Base-by-base conservation (phyloP, 1,140 invertebrate genomes). In the Drosophila burlai region DNA sequence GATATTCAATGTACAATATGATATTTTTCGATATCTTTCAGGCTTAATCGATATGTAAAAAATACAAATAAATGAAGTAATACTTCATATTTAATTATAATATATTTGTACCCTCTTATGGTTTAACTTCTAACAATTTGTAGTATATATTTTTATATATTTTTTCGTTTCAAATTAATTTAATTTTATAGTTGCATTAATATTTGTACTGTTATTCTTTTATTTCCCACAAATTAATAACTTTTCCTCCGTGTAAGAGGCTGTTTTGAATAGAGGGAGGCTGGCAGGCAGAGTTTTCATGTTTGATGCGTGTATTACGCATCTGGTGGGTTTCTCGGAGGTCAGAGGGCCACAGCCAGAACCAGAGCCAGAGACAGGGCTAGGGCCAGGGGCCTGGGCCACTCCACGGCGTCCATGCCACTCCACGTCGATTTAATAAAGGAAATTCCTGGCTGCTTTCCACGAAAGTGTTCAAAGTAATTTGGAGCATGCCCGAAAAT, bases 401-500 rank as follows among this genome's bases (percentile, higher is more conserved):
- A 77, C 76, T 76, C 73, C 63, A 68, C 58, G 21, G 31, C 57
- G 55, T 58, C 63, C 62, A 63, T 60, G 61, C 76, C 80, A 50
- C 82, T 78, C 34, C 67, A 71, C 64, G 75, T 90, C 82, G 86
- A 91, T 90, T 91, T 90, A 90, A 90, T 90, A 90, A 90, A 90
- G 79, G 76, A 91, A 90, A 90, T 90, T 90, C 85, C 76, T 82
- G 69, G 72, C 80, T 66, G 54, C 64, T 75, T 63, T 76, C 34
- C 69, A 68, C 54, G 65, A 85, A 84, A 90, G 81, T 90, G 81
- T 85, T 90, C 82, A 91, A 85, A 85, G 79, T 90, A 90, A 90
- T 90, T 90, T 90, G 82, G 72, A 91, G 85, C 86, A 90, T 82
- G 82, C 86, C 85, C 79, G 47, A 85, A 85, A 82, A 90, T 90